Base-by-base conservation (phyloP, 64 coral and sea anemone genomes). In the Trachythela sp. region DNA sequence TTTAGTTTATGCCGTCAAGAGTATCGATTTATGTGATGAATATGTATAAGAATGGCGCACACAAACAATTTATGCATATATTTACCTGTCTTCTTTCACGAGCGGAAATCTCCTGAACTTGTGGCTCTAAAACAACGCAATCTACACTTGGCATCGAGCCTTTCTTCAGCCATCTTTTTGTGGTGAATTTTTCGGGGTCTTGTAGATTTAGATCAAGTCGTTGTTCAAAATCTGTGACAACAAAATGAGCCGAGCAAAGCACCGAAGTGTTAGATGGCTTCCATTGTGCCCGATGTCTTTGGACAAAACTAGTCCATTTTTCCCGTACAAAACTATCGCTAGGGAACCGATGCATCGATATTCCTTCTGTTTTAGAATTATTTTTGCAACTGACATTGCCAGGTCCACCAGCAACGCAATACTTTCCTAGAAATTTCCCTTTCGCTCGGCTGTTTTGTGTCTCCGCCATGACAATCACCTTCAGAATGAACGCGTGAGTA, bases 231-330 rank as follows among this genome's bases (percentile, higher is more conserved):
- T n/a, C n/a, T n/a, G n/a, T n/a, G n/a, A n/a, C n/a, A n/a, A n/a
- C n/a, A n/a, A n/a, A n/a, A n/a, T n/a, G n/a, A n/a, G n/a, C n/a
- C n/a, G n/a, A n/a, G n/a, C n/a, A n/a, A n/a, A n/a, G n/a, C n/a
- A n/a, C n/a, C n/a, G n/a, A n/a, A 68, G 59, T 68, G 59, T 14
- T 68, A 68, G 59, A 68, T 68, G 59, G 59, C 59, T 68, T 68
- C 59, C 59, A 68, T 68, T 68, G 2, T 68, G 59, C 18, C 6
- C 59, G 18, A 68, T 68, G 59, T 68, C 59, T 68, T 68, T 68
- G 59, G 59, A 68, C 59, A 68, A 68, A 68, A 6, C 18, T 68
- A 22, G 59, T 68, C 59, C 59, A 68, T 68, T 68, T 68, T 68
- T 2, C 59, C 15, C 18, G 5, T 31, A 68, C 59, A 68, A 31